These are phyloP conservation scores for Sphenopsis melanotis DNA, from an alignment of 2,797 vertebrate genomes.

Conservation along the genomic window DNA sequence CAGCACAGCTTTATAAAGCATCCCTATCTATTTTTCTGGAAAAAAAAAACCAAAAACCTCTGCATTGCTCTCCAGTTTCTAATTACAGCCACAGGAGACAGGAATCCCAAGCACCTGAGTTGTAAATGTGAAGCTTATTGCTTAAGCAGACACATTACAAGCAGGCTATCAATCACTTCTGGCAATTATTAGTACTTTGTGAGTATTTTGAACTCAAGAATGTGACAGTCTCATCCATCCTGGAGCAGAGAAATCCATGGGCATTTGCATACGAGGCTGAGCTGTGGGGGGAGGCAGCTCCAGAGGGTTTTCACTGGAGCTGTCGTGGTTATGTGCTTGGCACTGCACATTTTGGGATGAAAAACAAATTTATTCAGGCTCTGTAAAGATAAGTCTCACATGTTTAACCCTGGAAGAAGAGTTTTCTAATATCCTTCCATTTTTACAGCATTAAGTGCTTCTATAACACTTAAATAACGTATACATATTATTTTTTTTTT, in stretches of 20 bases:
- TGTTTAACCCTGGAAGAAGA: background rate
- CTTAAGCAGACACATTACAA: background rate
- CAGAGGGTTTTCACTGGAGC: background rate
- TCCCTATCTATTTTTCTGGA: background rate
- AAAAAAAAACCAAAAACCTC: background rate
- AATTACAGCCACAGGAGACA: background rate
- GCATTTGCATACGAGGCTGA: background rate
- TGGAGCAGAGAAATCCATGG: background rate
- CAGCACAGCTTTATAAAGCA: background rate
- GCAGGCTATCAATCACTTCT: background rate
- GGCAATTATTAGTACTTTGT: constrained; percentile 16
- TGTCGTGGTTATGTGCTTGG: accelerated
- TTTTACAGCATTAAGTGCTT: background rate
- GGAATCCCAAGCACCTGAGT: background rate
- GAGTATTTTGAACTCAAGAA: background rate
- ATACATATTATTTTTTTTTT: background rate
- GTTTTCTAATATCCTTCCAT: background rate
- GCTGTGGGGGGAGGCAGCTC: background rate
- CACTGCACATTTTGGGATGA: background rate
- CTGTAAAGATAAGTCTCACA: background rate
- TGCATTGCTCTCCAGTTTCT: background rate
- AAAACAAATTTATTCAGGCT: background rate
- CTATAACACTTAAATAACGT: too few relatives aligned
- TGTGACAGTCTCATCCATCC: constrained; percentile 12
- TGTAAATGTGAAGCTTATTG: background rate